Evolutionary conservation across 1,140 invertebrate genomes (phyloP).

Genomic region (Nasonia longicornis): DNA sequence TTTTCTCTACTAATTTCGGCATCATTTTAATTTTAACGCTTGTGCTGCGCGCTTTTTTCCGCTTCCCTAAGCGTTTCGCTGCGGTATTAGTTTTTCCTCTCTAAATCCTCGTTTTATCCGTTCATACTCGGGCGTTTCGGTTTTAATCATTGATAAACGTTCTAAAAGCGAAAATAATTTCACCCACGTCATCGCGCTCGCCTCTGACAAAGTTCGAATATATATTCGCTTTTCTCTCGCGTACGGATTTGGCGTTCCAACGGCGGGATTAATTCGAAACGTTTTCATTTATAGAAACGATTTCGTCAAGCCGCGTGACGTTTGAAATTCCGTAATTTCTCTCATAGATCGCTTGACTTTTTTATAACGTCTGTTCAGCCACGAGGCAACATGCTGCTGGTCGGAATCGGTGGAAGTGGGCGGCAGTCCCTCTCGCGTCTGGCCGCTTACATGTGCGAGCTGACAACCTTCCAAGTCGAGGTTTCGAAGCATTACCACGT

Average conservation of each 20-base stretch:
- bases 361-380: conserved; percentile 61
- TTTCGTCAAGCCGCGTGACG: too few species aligned
- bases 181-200: too few species aligned
- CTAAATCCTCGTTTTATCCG: neutral
- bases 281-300: neutral
- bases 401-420: conserved; percentile 90
- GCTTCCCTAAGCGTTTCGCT: neutral
- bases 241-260: neutral
- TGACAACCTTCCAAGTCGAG: conserved; percentile 81
- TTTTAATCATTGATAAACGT: neutral
- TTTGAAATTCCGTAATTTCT: too few species aligned
- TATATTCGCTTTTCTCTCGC: neutral
- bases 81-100: neutral
- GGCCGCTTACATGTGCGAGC: conserved; percentile 83
- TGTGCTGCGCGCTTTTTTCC: neutral
- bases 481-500: conserved; percentile 82
- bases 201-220: neutral
- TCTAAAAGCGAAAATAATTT: neutral
- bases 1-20: conserved; percentile 7
- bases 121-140: too few species aligned
- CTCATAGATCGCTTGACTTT: too few species aligned
- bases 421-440: conserved; percentile 82
- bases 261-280: conserved; percentile 1
- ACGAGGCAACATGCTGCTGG: conserved; percentile 83
- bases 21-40: conserved; percentile 21